Conservation (phyloP, 2,888 invertebrate species). For the Dynastes hyllus region DNA sequence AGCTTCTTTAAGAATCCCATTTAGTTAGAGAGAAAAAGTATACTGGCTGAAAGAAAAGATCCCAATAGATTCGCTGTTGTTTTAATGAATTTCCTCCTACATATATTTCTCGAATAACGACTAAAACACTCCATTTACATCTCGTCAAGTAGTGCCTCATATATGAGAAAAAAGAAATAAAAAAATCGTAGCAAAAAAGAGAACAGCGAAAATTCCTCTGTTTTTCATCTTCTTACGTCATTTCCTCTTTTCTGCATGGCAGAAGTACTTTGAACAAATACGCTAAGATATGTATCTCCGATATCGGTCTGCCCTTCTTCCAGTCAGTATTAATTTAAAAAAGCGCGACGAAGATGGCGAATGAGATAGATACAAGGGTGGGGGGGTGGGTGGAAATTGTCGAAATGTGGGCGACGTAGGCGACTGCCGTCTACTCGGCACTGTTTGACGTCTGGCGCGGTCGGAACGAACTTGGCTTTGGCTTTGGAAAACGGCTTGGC, state of each 20-base stretch:
- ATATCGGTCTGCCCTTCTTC: slow-evolving; percentile 1
- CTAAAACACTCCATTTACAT: no score
- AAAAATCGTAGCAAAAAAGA: no score
- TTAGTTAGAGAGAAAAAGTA: no score
- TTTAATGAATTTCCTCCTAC: no score
- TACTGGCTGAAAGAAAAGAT: no score
- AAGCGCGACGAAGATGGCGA: neutral
- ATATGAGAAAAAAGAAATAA: no score
- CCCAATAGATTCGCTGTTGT: no score
- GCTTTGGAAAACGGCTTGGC: neutral
- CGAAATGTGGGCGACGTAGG: slow-evolving; percentile 8
- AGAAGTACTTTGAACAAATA: neutral
- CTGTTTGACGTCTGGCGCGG: slow-evolving; percentile 1
- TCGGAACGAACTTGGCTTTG: neutral
- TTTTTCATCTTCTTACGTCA: neutral
- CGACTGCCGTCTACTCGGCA: slow-evolving; percentile 1
- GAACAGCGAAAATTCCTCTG: neutral
- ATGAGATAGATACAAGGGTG: neutral
- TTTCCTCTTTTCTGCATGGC: neutral
- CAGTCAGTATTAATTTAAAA: neutral
- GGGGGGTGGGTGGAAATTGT: neutral
- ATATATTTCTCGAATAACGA: no score
- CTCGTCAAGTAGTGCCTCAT: no score
- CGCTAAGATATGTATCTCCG: neutral
- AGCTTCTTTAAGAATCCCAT: no score